These are phyloP conservation scores for Corythoichthys intestinalis DNA, from an alignment of 2,113 vertebrate species.

Conservation along the genomic window DNA sequence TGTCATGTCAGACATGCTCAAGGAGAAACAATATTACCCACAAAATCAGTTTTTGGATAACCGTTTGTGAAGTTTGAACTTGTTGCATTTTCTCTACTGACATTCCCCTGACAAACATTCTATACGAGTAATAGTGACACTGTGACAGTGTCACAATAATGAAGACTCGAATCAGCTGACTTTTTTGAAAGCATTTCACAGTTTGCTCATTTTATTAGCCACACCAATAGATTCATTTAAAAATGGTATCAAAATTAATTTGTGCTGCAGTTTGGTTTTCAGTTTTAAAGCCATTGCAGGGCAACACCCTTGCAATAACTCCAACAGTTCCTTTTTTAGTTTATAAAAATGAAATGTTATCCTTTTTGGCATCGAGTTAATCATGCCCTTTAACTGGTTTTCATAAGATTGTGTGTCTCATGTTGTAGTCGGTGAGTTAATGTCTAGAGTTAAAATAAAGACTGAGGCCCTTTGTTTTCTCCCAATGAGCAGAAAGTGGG, in stretches of 20 bases:
- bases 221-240: not conserved
- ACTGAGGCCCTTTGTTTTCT: conserved; percentile 1
- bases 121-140: too few relatives aligned
- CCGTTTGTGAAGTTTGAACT: too few relatives aligned
- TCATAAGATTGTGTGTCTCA: not conserved
- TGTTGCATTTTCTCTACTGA: too few relatives aligned
- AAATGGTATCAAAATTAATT: not conserved
- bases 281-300: not conserved
- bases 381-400: not conserved
- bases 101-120: too few relatives aligned
- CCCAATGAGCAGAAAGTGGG: not conserved
- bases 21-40: too few relatives aligned
- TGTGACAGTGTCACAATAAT: not conserved
- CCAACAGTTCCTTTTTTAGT: not conserved
- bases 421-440: not conserved
- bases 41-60: too few relatives aligned
- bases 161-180: not conserved
- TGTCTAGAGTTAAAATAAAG: not conserved
- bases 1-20: too few relatives aligned
- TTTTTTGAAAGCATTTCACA: not conserved
- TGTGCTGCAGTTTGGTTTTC: not conserved
- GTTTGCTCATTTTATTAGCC: not conserved
- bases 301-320: not conserved
- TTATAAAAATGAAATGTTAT: not conserved
- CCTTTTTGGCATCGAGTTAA: not conserved